Percentiles rank a stretch among this genome's conserved stretches.
Conservation (phyloP, 2,888 invertebrate genomes). For the Harpalus rubripes region DNA sequence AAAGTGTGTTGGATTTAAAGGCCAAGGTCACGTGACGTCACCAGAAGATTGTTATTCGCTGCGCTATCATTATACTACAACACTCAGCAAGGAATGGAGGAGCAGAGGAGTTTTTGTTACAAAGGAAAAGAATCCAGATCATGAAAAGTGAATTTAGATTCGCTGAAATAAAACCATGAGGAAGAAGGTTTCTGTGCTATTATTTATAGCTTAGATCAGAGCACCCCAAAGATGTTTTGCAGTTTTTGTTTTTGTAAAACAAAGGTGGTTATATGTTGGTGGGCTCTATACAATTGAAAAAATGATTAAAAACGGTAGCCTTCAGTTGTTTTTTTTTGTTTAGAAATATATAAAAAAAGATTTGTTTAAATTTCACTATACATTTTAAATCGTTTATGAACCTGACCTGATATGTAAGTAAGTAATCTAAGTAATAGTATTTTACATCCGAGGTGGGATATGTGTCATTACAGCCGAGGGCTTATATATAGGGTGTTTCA, state of each 20-base stretch:
- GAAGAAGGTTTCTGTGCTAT: constrained; percentile 17
- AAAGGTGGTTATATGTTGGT: too few relatives aligned
- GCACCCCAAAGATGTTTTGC: not conserved
- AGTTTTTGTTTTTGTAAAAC: not conserved
- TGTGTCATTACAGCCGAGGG: too few relatives aligned
- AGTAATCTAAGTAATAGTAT: too few relatives aligned
- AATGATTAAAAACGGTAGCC: too few relatives aligned
- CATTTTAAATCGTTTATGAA: too few relatives aligned
- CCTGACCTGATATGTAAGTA: too few relatives aligned
- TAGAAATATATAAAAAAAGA: too few relatives aligned
- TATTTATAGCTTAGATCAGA: constrained; percentile 50
- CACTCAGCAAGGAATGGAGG: constrained; percentile 7
- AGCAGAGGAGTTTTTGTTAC: constrained; percentile 8
- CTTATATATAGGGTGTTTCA: too few relatives aligned
- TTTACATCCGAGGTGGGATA: too few relatives aligned
- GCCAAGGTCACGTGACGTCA: constrained; percentile 63
- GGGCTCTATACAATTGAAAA: too few relatives aligned
- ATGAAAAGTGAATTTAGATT: constrained; percentile 56
- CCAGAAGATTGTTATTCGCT: constrained; percentile 51
- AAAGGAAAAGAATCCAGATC: constrained; percentile 18
- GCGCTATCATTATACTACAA: constrained; percentile 50
- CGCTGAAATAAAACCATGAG: constrained; percentile 33
- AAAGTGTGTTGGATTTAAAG: constrained; percentile 63
- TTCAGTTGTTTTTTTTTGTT: too few relatives aligned
- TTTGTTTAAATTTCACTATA: too few relatives aligned